These are phyloP conservation scores for Trichomycterus rosablanca DNA, from an alignment of 2,113 vertebrate genomes.

Conservation along the genomic window DNA sequence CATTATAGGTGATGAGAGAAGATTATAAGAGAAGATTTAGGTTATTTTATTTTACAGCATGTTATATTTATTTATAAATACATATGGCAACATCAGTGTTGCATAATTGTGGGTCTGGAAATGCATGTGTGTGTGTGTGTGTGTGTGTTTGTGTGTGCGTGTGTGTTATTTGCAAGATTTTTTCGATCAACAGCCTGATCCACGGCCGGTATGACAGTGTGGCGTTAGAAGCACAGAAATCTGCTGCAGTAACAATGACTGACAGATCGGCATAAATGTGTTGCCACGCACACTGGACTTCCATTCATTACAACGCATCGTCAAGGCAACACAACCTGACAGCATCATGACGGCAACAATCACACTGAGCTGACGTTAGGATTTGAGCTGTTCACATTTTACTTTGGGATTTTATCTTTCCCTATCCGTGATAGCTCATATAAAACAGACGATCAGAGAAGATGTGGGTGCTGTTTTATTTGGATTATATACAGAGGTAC, in stretches of 20 bases:
- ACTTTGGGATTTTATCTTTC: neutral
- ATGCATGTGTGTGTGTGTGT: too few relatives aligned
- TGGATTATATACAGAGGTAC: too few relatives aligned
- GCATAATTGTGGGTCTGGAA: too few relatives aligned
- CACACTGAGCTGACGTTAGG: slow-evolving; percentile 12
- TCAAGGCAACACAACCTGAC: slow-evolving; percentile 20
- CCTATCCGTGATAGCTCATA: neutral
- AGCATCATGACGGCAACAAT: slow-evolving; percentile 29
- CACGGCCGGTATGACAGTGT: slow-evolving; percentile 8
- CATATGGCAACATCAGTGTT: too few relatives aligned
- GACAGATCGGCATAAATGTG: slow-evolving; percentile 34
- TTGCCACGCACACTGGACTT: slow-evolving; percentile 20
- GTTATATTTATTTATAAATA: too few relatives aligned
- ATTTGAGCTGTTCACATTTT: slow-evolving; percentile 25
- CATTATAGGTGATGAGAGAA: too few relatives aligned
- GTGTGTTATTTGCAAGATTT: slow-evolving; percentile 9
- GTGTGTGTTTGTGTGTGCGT: too few relatives aligned
- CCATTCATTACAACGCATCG: slow-evolving; percentile 32
- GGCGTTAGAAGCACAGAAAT: slow-evolving; percentile 8
- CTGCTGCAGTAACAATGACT: slow-evolving; percentile 31
- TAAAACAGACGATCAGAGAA: too few relatives aligned
- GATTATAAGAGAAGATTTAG: too few relatives aligned
- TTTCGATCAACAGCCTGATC: slow-evolving; percentile 17
- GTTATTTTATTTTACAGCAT: too few relatives aligned
- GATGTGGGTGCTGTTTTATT: too few relatives aligned